Conservation (phyloP, 2,888 invertebrate genomes). For the Synergus umbraculus region DNA sequence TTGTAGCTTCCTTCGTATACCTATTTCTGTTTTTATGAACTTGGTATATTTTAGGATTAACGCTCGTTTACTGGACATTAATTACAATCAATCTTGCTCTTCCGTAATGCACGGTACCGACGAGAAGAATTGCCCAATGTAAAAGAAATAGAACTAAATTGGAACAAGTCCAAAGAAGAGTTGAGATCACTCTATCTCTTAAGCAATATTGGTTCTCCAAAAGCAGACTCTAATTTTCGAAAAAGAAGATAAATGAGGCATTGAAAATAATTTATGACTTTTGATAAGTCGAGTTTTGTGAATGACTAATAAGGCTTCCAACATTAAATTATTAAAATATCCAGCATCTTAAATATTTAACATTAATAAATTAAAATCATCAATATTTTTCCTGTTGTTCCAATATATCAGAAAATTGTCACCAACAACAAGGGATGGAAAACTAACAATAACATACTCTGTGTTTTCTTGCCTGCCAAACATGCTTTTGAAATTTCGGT, state of each 20-base stretch:
- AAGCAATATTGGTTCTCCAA: not conserved
- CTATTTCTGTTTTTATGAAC: conserved; percentile 11
- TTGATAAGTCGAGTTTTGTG: not conserved
- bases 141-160: conserved; percentile 1
- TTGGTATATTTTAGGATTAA: conserved; percentile 38
- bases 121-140: conserved; percentile 11
- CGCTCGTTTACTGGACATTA: conserved; percentile 33
- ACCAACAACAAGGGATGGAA: not conserved
- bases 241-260: not conserved
- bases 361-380: too few relatives aligned
- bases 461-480: not conserved
- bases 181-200: not conserved
- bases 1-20: conserved; percentile 8
- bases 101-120: conserved; percentile 6
- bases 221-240: not conserved
- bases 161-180: conserved; percentile 5
- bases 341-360: too few relatives aligned
- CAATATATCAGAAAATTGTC: not conserved
- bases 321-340: too few relatives aligned
- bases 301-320: not conserved
- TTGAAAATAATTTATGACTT: not conserved
- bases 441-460: not conserved
- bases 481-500: not conserved
- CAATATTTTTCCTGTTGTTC: too few relatives aligned
- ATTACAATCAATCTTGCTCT: conserved; percentile 38